phyloP scores from a whole-genome alignment of 2,888 invertebrate species.

The Cantharis rufa region DNA sequence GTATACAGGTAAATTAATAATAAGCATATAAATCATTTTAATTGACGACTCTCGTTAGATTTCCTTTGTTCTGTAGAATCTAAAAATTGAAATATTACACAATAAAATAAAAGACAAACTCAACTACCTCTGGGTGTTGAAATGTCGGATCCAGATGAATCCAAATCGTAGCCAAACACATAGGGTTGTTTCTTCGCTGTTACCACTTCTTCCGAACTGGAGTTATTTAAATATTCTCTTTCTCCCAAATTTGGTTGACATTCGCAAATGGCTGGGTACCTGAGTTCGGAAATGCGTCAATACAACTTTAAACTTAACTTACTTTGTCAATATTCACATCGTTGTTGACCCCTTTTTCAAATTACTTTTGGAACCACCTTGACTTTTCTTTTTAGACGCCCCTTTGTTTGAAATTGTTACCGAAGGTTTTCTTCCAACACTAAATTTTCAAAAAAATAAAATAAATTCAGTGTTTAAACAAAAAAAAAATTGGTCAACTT shows the following conservation, averaged over 20 bases:
- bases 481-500: background rate
- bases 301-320: background rate
- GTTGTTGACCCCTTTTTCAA: background rate
- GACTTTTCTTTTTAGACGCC: background rate
- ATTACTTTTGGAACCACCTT: background rate
- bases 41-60: background rate
- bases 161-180: conserved; percentile 50
- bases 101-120: background rate
- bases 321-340: background rate
- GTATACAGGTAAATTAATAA: background rate
- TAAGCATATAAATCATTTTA: background rate
- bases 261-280: conserved; percentile 40
- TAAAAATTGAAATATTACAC: background rate
- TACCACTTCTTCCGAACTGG: conserved; percentile 33
- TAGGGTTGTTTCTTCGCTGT: conserved; percentile 35
- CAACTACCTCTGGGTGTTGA: background rate
- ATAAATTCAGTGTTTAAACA: too few species aligned
- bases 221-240: conserved; percentile 38
- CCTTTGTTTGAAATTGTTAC: background rate
- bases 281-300: background rate
- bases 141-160: conserved; percentile 39
- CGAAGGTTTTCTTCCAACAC: background rate
- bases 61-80: background rate
- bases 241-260: conserved; percentile 47
- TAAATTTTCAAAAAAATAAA: background rate